Conservation (phyloP, 2,113 vertebrate species). For the Protobothrops flavoviridis region DNA sequence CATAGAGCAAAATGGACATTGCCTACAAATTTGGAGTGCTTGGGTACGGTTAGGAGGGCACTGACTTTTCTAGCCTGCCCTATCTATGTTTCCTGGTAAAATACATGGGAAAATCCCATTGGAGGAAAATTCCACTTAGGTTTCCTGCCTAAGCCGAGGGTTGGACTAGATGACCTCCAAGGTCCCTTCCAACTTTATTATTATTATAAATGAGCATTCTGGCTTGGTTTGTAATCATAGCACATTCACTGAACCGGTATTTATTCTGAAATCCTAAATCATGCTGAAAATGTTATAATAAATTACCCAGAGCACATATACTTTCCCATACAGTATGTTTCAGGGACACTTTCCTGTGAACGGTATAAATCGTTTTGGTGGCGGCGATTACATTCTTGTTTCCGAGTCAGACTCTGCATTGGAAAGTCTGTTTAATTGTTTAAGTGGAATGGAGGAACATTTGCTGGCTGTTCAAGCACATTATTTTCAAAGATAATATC, state of each 20-base stretch:
- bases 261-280: slow-evolving; percentile 9
- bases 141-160: too few relatives aligned
- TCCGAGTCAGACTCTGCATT: background rate
- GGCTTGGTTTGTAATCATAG: background rate
- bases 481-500: slow-evolving; percentile 37
- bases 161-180: too few relatives aligned
- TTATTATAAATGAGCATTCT: background rate
- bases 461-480: slow-evolving; percentile 24
- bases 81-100: too few relatives aligned
- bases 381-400: slow-evolving; percentile 9
- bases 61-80: too few relatives aligned
- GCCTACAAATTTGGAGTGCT: too few relatives aligned
- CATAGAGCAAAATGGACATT: too few relatives aligned
- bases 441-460: slow-evolving; percentile 20
- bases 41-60: too few relatives aligned
- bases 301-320: background rate
- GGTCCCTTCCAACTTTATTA: too few relatives aligned
- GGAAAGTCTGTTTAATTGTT: slow-evolving; percentile 38
- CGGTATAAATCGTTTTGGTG: slow-evolving; percentile 10
- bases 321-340: background rate
- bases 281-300: background rate
- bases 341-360: background rate
- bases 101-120: too few relatives aligned
- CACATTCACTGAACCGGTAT: background rate
- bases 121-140: too few relatives aligned